A percentile compares a stretch with the other conserved stretches of the same genome.
Conservation (phyloP, 2,888 invertebrate genomes). For the Calliopum simillimum region DNA sequence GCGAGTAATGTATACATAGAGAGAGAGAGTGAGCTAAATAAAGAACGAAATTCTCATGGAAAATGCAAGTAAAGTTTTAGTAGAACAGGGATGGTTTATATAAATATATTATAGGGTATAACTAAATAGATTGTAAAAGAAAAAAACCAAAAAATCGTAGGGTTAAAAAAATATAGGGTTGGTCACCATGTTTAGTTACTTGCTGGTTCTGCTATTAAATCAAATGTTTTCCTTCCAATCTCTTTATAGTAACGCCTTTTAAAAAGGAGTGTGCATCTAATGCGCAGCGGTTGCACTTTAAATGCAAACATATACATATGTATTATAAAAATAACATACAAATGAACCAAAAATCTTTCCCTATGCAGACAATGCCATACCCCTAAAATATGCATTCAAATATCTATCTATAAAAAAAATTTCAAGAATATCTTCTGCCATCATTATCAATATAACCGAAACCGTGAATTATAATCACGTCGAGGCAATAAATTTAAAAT, state of each 20-base stretch:
- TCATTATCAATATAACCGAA: background rate
- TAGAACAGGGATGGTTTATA: background rate
- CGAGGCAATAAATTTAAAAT: conserved; percentile 62
- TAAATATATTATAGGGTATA: background rate
- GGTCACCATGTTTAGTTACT: background rate
- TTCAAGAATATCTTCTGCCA: conserved; percentile 18
- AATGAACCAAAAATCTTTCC: background rate
- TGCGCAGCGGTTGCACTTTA: background rate
- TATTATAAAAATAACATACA: background rate
- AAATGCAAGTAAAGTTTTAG: background rate
- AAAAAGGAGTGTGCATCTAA: conserved; percentile 13
- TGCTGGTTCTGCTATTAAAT: too few relatives aligned
- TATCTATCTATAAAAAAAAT: conserved; percentile 41
- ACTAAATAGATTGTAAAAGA: background rate
- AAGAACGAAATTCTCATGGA: background rate
- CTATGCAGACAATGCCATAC: background rate
- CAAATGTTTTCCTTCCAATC: conserved; percentile 1
- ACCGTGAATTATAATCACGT: conserved; percentile 63
- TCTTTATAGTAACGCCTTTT: conserved; percentile 26
- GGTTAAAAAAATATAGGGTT: conserved; percentile 1
- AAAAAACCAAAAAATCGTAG: background rate
- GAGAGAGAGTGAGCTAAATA: conserved; percentile 38
- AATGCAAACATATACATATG: background rate
- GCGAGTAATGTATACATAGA: conserved; percentile 40
- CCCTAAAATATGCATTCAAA: conserved; percentile 40